phyloP scores from a whole-genome alignment of 35 echinoderm and acorn worm genomes.

The Heliocidaris erythrogramma region DNA sequence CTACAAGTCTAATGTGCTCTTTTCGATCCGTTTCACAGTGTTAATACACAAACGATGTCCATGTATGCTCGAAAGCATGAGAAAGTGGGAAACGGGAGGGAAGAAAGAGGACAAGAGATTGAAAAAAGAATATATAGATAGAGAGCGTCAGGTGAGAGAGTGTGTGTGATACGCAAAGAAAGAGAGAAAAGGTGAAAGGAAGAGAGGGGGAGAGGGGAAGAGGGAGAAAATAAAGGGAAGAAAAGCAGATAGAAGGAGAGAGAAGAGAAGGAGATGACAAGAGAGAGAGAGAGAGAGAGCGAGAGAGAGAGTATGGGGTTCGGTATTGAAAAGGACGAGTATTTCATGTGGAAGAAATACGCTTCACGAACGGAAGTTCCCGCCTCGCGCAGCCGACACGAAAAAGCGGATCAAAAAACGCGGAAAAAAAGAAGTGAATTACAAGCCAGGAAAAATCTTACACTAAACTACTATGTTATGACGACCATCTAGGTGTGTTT shows the following conservation, averaged over 20 bases:
- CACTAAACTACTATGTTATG: slow-evolving; percentile 37
- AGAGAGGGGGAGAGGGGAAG: neutral
- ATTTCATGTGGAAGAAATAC: slow-evolving; percentile 33
- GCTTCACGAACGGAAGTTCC: slow-evolving; percentile 20
- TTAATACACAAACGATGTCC: no score
- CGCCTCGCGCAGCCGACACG: slow-evolving; percentile 18
- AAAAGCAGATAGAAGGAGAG: neutral
- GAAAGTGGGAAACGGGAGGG: no score
- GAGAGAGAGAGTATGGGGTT: neutral
- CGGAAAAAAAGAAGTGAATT: neutral
- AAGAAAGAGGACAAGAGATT: no score
- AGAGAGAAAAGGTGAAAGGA: neutral
- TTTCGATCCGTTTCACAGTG: no score
- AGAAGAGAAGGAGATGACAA: neutral
- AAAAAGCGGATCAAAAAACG: neutral
- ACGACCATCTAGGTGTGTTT: slow-evolving; percentile 21
- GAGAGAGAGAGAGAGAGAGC: slow-evolving; percentile 1
- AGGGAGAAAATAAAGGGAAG: neutral
- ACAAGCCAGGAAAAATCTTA: slow-evolving; percentile 8
- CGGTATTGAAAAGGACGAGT: neutral
- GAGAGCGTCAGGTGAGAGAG: no score
- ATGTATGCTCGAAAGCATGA: no score
- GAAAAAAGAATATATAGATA: no score
- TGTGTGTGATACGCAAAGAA: neutral
- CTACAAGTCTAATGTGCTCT: no score